Evolutionary conservation across 2,888 invertebrate species (phyloP), one percentile per base, ranked within the genome.

Genomic region (Blastobasis lacticolella): DNA sequence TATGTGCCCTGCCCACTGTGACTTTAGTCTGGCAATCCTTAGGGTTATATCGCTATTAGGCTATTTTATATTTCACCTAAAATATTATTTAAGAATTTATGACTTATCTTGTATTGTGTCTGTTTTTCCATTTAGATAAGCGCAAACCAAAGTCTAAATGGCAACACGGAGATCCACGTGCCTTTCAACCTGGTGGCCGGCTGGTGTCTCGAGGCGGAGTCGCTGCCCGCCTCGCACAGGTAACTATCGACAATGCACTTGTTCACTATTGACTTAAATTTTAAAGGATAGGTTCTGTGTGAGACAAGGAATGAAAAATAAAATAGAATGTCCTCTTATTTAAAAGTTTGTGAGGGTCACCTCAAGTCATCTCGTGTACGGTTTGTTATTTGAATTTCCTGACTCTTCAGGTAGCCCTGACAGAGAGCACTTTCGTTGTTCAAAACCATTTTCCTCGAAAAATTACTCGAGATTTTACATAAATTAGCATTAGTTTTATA

Each of bases 181-280:
- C 98, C 98, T 0, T 88, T 97, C 63, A 94, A 95, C 57, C 90
- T 97, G 57, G 94, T 97, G 66, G 92, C 97, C 46, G 96, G 97
- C 10, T 98, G 98, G 98, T 96, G 98, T 74, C 96, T 97, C 78
- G 95, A 97, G 74, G 96, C 96, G 1, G 89, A 96, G 50, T 90
- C 91, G n/a, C 81, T 97, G 60, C 92, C 94, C 46, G 72, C 88
- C 8, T 90, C 91, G 44, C 96, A 93, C 81, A 94, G 87, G 87
- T 86, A 52, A 37, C 54, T 57, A 23, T 23, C 23, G 23, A 23
- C 23, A 23, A 23, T 23, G 23, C 23, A 23, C 23, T 23, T 23
- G 23, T 23, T 23, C 3, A 23, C 23, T 2, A 23, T 23, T 23
- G 23, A 23, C 23, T 3, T 23, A 23, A 23, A 23, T 23, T 23